Conservation (phyloP, 2,888 invertebrate genomes). For the Lithodes maja region DNA sequence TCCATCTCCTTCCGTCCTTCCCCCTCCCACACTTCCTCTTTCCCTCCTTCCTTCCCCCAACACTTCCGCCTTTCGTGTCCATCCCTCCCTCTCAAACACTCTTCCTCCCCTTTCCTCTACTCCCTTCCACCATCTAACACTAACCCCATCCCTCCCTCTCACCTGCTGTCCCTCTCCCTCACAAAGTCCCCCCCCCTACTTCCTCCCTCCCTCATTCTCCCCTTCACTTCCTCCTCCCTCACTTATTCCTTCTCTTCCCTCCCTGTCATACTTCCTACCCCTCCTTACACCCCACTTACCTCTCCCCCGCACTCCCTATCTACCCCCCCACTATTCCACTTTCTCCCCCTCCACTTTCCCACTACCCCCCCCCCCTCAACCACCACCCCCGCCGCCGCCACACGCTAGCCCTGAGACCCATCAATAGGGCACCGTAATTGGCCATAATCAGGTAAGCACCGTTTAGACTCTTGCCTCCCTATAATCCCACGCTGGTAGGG, state of each 20-base stretch:
- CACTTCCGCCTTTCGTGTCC: too few relatives aligned
- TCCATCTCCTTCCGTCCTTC: too few relatives aligned
- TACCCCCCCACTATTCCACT: neutral
- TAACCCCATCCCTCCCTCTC: conserved; percentile 5
- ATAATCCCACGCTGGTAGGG: neutral
- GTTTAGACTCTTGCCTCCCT: conserved; percentile 1
- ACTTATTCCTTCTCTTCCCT: neutral
- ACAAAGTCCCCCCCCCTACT: neutral
- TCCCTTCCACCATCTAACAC: neutral
- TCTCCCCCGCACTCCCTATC: neutral
- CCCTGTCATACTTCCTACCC: neutral
- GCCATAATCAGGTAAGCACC: neutral
- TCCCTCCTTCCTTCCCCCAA: too few relatives aligned
- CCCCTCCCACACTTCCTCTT: too few relatives aligned
- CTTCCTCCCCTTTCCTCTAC: conserved; percentile 12
- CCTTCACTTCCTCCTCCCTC: neutral
- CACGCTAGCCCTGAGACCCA: neutral
- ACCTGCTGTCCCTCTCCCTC: neutral
- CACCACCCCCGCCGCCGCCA: neutral
- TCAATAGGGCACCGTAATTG: neutral
- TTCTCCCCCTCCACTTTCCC: neutral
- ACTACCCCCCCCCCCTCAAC: neutral
- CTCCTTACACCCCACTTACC: neutral
- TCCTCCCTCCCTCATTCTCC: neutral
- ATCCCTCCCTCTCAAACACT: neutral